These are phyloP conservation scores for Porites evermanni DNA, from an alignment of 92 coral and sea anemone genomes.

Conservation along the genomic window DNA sequence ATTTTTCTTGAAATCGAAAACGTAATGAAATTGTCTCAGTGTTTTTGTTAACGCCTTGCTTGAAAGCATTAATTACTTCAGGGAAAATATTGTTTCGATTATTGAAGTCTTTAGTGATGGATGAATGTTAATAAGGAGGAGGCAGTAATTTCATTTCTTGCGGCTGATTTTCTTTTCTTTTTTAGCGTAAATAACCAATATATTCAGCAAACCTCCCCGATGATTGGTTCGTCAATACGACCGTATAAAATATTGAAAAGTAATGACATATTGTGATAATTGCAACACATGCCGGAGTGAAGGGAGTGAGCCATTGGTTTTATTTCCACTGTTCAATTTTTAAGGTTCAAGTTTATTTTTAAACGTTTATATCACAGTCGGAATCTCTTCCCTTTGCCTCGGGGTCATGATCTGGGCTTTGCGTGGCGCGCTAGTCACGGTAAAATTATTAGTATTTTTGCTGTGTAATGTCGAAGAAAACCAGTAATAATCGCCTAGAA, in stretches of 20 bases:
- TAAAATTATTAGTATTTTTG: constrained; percentile 1
- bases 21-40: not conserved
- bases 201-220: constrained; percentile 16
- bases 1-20: not conserved
- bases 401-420: not conserved
- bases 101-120: not conserved
- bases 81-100: not conserved
- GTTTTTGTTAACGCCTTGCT: not conserved
- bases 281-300: not conserved
- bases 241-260: constrained; percentile 74
- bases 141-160: constrained; percentile 14
- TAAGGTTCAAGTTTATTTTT: not conserved
- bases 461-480: not conserved
- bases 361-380: not conserved
- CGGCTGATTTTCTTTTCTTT: constrained; percentile 25
- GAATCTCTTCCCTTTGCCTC: not conserved
- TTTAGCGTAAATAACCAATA: constrained; percentile 25
- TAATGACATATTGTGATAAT: constrained; percentile 36
- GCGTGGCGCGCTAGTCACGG: not conserved
- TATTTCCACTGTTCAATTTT: not conserved
- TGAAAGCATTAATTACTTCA: not conserved
- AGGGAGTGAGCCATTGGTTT: not conserved
- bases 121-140: constrained; percentile 16
- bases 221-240: constrained; percentile 60
- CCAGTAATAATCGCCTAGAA: constrained; percentile 23